Evolutionary conservation across 2,888 invertebrate genomes (phyloP), one percentile per base, ranked within the genome.

Genomic region (Hemaris fuciformis): DNA sequence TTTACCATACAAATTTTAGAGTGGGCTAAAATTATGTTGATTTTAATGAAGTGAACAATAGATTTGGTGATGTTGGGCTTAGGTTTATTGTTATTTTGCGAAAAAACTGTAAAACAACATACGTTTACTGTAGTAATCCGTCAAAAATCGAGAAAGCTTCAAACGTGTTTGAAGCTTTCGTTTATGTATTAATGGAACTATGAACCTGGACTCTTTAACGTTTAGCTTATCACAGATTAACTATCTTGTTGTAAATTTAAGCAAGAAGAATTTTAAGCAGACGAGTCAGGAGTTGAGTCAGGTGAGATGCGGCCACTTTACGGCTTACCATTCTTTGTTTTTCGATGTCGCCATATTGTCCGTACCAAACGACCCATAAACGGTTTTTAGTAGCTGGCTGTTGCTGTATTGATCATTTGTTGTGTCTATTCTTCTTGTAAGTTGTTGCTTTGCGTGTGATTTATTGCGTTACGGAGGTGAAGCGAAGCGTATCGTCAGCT

Each of bases 121-220:
- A 85, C 80, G 72, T 87, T 85, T 82, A 84, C 80, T 73, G 82
- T 93, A 90, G 94, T 93, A 93, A 94, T 94, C 94, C 94, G 94
- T 94, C 94, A 94, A 94, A 94, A 94, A 94, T 94, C 93, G 94
- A 95, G 96, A 96, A 96, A 96, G 97, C 97, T 97, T 97, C 97
- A 97, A 96, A 95, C 94, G 93, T 94, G 94, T 96, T 97, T 97
- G 97, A 97, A 97, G 97, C 97, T 97, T 97, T 97, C 97, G 96
- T 95, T 94, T 95, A 95, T 94, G 96, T 94, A 94, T 96, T 95
- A 94, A 95, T 95, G 97, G 97, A 98, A 98, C 97, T 98, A 98
- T 98, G 98, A 98, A 97, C 97, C 98, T 98, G 96, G 98, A 98
- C 96, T 96, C 98, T 95, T 96, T 98, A 95, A 97, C 97, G 95